Evolutionary conservation across 1,140 invertebrate genomes (phyloP).

Genomic region (Acyrthosiphon pisum): DNA sequence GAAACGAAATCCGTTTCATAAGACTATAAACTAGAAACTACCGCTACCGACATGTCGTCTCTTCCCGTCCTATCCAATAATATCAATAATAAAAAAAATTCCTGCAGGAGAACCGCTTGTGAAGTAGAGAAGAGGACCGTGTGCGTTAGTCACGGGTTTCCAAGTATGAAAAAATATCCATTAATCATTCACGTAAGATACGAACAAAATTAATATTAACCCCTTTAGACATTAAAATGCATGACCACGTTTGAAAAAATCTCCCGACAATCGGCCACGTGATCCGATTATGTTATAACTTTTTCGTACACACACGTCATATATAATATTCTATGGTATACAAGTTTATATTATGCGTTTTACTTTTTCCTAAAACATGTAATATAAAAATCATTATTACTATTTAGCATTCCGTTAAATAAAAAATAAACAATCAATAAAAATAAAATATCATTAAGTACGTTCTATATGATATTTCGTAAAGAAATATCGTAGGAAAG

Average conservation of each 20-base stretch:
- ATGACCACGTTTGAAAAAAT: conserved; percentile 28
- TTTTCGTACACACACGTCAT: background rate
- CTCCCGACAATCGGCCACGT: conserved; percentile 16
- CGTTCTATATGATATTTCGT: background rate
- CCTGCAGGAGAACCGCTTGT: background rate
- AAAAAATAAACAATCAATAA: background rate
- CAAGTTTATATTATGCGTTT: background rate
- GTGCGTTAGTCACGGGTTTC: background rate
- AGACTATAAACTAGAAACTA: background rate
- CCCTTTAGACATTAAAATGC: conserved; percentile 7
- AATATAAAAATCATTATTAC: background rate
- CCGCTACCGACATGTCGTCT: background rate
- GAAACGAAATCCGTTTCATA: background rate
- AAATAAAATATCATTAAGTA: background rate
- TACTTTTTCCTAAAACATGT: background rate
- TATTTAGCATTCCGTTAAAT: background rate
- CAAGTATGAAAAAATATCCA: background rate
- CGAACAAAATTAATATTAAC: conserved; percentile 5
- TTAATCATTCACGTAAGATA: conserved; percentile 16
- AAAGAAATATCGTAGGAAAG: background rate
- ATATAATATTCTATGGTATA: background rate
- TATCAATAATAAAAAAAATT: background rate
- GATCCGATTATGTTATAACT: conserved; percentile 24
- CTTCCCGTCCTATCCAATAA: background rate
- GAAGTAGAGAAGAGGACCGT: background rate